Evolutionary conservation across 1,140 invertebrate genomes (phyloP).

Genomic region (Drosophila pachea): DNA sequence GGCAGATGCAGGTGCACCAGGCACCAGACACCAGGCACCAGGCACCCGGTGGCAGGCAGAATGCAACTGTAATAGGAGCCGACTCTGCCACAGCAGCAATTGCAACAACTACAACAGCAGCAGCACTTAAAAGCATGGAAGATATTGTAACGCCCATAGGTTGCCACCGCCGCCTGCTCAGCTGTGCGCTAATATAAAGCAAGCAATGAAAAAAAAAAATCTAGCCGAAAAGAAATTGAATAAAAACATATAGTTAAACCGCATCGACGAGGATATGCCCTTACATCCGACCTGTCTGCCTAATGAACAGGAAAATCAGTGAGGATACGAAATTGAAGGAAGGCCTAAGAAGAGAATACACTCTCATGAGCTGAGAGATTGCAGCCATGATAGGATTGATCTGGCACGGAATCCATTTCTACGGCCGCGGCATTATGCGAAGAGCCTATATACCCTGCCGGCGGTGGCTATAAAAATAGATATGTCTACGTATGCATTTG

Average conservation of each 20-base stretch:
- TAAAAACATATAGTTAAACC: constrained; percentile 40
- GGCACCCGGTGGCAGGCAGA: not conserved
- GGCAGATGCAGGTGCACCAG: constrained; percentile 15
- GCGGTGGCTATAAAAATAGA: constrained; percentile 1
- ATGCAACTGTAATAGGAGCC: constrained; percentile 1
- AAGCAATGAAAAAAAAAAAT: constrained; percentile 71
- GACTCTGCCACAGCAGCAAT: constrained; percentile 13
- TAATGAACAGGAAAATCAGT: too few species aligned
- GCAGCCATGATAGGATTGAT: too few species aligned
- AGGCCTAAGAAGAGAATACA: too few species aligned
- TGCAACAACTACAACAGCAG: constrained; percentile 39
- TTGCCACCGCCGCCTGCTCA: constrained; percentile 46
- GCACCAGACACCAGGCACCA: not conserved
- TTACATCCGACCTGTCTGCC: not conserved
- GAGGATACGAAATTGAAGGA: too few species aligned
- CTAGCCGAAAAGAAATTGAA: constrained; percentile 35
- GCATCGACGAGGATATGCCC: not conserved
- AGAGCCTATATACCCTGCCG: not conserved
- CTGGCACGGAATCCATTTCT: too few species aligned
- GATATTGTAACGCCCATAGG: constrained; percentile 65
- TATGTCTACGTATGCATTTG: constrained; percentile 26
- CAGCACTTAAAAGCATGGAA: constrained; percentile 68
- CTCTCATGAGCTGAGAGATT: too few species aligned
- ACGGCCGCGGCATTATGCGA: not conserved
- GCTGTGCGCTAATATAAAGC: constrained; percentile 69